Base-by-base conservation (phyloP, 2,113 vertebrate species). In the Mionectes macconnelli region DNA sequence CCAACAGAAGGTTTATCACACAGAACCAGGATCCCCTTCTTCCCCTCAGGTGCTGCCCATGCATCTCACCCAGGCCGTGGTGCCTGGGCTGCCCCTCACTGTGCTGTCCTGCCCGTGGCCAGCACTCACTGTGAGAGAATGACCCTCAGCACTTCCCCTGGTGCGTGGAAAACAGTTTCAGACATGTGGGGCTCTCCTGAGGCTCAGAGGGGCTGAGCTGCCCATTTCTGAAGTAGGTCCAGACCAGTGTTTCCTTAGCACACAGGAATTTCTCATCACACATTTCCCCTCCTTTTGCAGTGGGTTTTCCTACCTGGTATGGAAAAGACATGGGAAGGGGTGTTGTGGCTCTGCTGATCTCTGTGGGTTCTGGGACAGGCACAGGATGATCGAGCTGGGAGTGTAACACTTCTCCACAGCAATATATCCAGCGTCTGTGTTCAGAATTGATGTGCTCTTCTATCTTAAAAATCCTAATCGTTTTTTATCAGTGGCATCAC, bases 71-170 rank as follows among this genome's bases (percentile, higher is more conserved):
- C 94, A 80, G 37, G 11, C 52, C 77, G 47, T 74, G 44, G 35
- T 86, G 82, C 88, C 55, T 9, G 0, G 39, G 59, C 45, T 20
- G 2, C 57, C 84, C 92, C 27, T 75, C 80, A 25, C 89, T 30
- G 33, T 53, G 28, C 10, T 6, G 19, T 44, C 28, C 39, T 78
- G 76, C 76, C 45, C 44, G 14, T 19, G 12, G 22, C 25, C 44
- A 37, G 67, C 31, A 12, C 30, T 28, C 14, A 76, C 87, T 69
- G 90, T 5, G 53, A 81, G 73, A 73, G 88, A 74, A 95, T 95
- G 86, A 50, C 91, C 92, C 85, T 90, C 52, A 72, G 92, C 90
- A 81, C 86, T 93, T 57, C 74, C 95, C 52, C 55, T 37, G 12
- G 69, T 3, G 0, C 4, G 1, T 12, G 68, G 69, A 69, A 87